Evolutionary conservation across 2,797 vertebrate species (phyloP).

Genomic region (Cossypha polioptera): DNA sequence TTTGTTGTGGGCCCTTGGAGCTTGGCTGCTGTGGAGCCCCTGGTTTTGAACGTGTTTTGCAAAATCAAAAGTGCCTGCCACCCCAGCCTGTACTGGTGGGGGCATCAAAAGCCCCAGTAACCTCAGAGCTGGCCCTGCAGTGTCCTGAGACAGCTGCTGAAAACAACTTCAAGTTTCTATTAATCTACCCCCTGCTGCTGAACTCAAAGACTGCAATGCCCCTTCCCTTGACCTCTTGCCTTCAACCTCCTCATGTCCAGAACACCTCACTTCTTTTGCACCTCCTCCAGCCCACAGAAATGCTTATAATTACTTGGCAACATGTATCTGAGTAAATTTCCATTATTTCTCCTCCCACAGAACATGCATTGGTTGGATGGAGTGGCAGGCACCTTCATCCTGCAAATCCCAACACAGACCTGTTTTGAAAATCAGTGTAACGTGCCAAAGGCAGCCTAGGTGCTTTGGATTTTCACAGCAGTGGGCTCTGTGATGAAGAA

Average conservation of each 20-base stretch:
- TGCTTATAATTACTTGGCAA: not conserved
- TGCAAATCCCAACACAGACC: not conserved
- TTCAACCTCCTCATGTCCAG: not conserved
- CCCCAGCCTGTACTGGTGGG: fast-evolving
- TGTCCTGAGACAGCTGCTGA: not conserved
- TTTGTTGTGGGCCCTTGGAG: not conserved
- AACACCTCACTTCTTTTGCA: not conserved
- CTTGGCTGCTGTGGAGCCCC: not conserved
- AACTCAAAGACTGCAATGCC: not conserved
- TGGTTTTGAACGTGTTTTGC: not conserved
- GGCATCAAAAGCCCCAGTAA: not conserved
- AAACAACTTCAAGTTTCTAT: not conserved
- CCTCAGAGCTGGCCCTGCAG: not conserved
- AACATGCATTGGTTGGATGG: not conserved
- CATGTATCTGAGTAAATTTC: not conserved
- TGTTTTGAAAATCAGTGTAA: not conserved
- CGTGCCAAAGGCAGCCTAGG: not conserved
- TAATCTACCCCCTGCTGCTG: not conserved
- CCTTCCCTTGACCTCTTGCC: not conserved
- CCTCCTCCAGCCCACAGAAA: not conserved
- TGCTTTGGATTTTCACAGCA: not conserved
- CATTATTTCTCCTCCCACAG: not conserved
- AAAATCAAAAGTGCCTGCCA: not conserved
- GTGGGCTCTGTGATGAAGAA: not conserved
- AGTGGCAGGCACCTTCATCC: not conserved